Evolutionary conservation across 2,797 vertebrate genomes (phyloP), one percentile per base, ranked within the genome.

Genomic region (Bryconaethiops microstoma): DNA sequence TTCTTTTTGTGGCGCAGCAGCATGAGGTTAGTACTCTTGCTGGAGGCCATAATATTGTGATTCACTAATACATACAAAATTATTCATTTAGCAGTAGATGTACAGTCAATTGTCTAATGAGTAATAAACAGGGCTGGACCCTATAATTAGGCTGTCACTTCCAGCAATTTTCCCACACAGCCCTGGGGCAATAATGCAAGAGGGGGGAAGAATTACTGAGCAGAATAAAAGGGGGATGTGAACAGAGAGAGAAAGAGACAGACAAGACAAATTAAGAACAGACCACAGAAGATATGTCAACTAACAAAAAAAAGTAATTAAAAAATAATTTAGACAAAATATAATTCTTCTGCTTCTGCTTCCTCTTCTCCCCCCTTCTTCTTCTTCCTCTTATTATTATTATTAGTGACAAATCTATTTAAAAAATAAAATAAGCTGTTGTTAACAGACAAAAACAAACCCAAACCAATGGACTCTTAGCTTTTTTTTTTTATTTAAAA

Each of bases 121-220:
- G 91, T 93, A 95, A 95, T 95, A 93, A 95, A 93, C 90, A 88
- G 90, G 90, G 87, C 90, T 90, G 91, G 90, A 92, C 89, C 92
- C 92, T 89, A 93, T 95, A 95, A 95, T 95, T 95, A 95, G 93
- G 91, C 92, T 94, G 93, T 94, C 94, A 95, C 93, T 94, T 93
- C 88, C 88, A 93, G 93, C 93, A 89, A 91, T 92, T 94, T 90
- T 90, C 91, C 89, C 89, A 84, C 81, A 79, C 77, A 83, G 91
- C 92, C 92, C 19, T 87, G 84, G 88, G 92, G 93, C 91, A 88
- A 91, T 78, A 84, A 78, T 84, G 84, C 83, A 85, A 83, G 82
- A 83, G 13, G 75, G 81, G 75, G 83, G 73, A 79, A 83, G 78
- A 14, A 83, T 65, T 68, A 81, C 63, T 7, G 81, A 87, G 89